phyloP scores from a whole-genome alignment of 2,888 invertebrate species.

The Horisme vitalbata region DNA sequence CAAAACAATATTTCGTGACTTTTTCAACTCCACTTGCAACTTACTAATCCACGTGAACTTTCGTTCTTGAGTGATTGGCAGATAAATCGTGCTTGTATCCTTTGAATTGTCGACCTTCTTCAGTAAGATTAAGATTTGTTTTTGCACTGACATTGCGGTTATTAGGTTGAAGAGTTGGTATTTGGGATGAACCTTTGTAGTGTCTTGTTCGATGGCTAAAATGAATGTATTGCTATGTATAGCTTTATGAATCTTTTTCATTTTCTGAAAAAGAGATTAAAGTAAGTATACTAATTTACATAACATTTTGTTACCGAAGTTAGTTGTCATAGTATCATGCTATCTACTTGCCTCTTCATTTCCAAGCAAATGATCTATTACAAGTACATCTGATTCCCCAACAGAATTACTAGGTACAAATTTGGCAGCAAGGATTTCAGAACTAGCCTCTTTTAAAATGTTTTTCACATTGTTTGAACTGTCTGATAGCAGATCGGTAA shows the following conservation, averaged over 20 bases:
- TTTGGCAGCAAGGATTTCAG: slow-evolving; percentile 24
- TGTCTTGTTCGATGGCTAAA: slow-evolving; percentile 45
- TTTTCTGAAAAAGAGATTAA: slow-evolving; percentile 46
- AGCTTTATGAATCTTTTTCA: slow-evolving; percentile 36
- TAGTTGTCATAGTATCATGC: too few relatives aligned
- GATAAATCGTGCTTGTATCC: slow-evolving; percentile 35
- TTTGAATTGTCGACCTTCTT: slow-evolving; percentile 37
- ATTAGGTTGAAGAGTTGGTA: slow-evolving; percentile 45
- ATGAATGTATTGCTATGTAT: slow-evolving; percentile 45
- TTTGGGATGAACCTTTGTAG: slow-evolving; percentile 37
- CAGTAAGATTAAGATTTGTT: slow-evolving; percentile 46
- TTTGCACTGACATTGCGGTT: slow-evolving; percentile 47
- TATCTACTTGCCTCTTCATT: slow-evolving; percentile 43
- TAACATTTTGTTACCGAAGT: too few relatives aligned
- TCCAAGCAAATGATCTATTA: slow-evolving; percentile 44
- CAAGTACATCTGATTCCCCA: slow-evolving; percentile 41
- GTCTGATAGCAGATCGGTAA: slow-evolving; percentile 37
- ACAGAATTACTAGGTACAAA: slow-evolving; percentile 23
- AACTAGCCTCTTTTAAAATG: slow-evolving; percentile 35
- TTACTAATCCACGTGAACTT: slow-evolving; percentile 52
- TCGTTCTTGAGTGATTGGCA: slow-evolving; percentile 46
- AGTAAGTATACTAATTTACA: not conserved
- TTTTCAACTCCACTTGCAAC: slow-evolving; percentile 46
- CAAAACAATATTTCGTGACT: slow-evolving; percentile 45
- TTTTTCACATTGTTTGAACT: slow-evolving; percentile 31